Evolutionary conservation across 37 sponge, comb jelly and placozoan genomes (phyloP).

Genomic region (Aplysina aerophoba): DNA sequence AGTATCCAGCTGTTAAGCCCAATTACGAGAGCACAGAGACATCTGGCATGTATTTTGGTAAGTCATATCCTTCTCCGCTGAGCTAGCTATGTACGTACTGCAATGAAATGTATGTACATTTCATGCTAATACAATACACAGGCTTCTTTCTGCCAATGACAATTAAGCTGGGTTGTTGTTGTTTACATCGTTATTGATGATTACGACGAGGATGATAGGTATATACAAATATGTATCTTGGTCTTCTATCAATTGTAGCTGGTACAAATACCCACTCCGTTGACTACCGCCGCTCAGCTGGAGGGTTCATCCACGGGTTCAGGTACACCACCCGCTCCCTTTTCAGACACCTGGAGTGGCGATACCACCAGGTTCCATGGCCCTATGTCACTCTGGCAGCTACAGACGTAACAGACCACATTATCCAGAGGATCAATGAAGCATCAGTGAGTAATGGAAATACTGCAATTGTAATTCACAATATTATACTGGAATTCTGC

Average conservation of each 20-base stretch:
- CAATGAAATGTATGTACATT: background rate
- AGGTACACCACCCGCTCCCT: conserved; percentile 91
- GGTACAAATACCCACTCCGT: conserved; percentile 77
- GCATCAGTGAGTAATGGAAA: conserved; percentile 84
- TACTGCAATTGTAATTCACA: background rate
- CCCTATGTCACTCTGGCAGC: conserved; percentile 71
- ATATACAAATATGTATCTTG: too few species aligned
- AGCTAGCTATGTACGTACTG: too few species aligned
- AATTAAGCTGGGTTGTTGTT: too few species aligned
- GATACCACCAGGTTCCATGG: conserved; percentile 80
- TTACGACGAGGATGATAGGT: background rate
- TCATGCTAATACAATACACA: too few species aligned
- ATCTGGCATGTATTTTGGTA: conserved; percentile 82
- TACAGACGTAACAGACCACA: conserved; percentile 55
- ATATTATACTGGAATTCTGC: background rate
- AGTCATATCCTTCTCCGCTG: background rate
- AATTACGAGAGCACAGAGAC: conserved; percentile 72
- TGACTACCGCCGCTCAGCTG: conserved; percentile 89
- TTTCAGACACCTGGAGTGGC: conserved; percentile 83
- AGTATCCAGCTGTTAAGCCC: conserved; percentile 76
- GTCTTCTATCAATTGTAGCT: conserved; percentile 45
- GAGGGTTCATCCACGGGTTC: conserved; percentile 98
- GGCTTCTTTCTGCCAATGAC: too few species aligned
- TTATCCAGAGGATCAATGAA: conserved; percentile 89
- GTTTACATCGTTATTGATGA: too few species aligned